phyloP scores from a whole-genome alignment of 2,797 vertebrate genomes.

The Alauda arvensis region DNA sequence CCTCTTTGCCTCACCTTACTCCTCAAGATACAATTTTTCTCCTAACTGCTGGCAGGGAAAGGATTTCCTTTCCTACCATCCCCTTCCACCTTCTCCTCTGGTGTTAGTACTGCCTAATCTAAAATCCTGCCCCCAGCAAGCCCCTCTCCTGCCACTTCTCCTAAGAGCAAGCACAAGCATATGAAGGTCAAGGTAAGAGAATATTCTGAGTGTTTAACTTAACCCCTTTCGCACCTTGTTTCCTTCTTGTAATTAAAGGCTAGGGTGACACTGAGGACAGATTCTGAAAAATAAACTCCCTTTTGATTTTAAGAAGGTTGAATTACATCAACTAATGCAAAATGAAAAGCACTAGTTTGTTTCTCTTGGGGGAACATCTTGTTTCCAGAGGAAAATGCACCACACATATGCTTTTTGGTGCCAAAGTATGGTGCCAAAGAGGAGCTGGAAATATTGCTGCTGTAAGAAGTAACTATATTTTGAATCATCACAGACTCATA shows the following conservation, averaged over 20 bases:
- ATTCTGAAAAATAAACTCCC: background rate
- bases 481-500: background rate
- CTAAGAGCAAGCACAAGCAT: background rate
- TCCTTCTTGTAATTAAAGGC: background rate
- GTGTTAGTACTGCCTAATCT: background rate
- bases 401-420: background rate
- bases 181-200: background rate
- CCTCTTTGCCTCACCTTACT: background rate
- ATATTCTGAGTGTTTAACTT: background rate
- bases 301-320: background rate
- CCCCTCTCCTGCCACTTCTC: background rate
- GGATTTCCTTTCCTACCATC: background rate
- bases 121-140: background rate
- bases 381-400: background rate
- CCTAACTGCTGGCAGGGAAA: background rate
- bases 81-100: background rate
- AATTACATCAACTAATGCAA: background rate
- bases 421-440: background rate
- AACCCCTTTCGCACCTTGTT: background rate
- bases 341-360: background rate
- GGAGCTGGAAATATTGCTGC: background rate
- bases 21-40: background rate
- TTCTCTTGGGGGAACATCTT: background rate
- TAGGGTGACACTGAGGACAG: background rate
- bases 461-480: background rate